Base-by-base conservation (phyloP, 2,797 vertebrate genomes). In the Echiichthys vipera region DNA sequence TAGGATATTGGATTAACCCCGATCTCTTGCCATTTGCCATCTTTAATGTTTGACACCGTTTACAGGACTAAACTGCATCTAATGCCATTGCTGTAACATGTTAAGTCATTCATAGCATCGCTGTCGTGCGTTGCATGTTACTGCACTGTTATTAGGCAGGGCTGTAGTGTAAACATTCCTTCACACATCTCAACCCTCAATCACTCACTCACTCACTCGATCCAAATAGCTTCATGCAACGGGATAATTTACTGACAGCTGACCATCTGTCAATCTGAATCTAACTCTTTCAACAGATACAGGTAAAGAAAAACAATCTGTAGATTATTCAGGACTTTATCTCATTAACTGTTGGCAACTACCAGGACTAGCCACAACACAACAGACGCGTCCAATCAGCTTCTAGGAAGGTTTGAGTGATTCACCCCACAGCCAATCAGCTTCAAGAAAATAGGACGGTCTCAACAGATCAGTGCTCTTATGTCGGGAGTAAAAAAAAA, bases 401-500 rank as follows among this genome's bases (percentile, higher is more conserved):
- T 50, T 46, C 43, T n/a, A 73, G 65, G 8, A 45, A 30, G 13
- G 4, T 43, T 39, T 77, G 82, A 90, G 30, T 82, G 90, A 88
- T 18, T 7, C 49, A 6, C 6, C 2, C 1, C 14, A 1, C 12
- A 84, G 46, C 94, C 94, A 95, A 94, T 93, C 80, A 73, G 63
- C 58, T 50, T 77, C 32, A n/a, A 70, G 76, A 78, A 88, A 36
- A 53, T 46, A 27, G n/a, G n/a, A 51, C 46, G 32, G 69, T 42
- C 79, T 78, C 71, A 84, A 81, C 81, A 86, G 90, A 90, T 90
- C 86, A 54, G 78, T 75, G 88, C 75, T 80, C 89, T 89, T 90
- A 90, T 90, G 92, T 90, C 88, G 37, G 83, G 87, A 94, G 91
- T 89, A 92, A 95, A n/a, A n/a, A n/a, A n/a, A n/a, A 93, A 93